Evolutionary conservation across 2,797 vertebrate species (phyloP).

Genomic region (Telmatherina bonti): DNA sequence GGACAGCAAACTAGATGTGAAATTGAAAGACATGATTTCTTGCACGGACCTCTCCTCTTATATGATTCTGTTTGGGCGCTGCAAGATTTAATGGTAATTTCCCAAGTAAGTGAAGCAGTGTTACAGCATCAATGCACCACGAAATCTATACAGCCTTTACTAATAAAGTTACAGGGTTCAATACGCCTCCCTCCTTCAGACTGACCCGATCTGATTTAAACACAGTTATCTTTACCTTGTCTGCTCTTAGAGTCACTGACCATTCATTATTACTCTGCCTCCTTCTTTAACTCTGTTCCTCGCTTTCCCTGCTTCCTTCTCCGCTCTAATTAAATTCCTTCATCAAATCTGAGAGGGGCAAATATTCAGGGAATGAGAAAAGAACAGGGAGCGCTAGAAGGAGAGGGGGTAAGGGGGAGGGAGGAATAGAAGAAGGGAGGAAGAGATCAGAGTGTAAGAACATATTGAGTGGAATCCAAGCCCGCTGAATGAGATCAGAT

Average conservation of each 20-base stretch:
- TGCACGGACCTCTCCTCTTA: constrained; percentile 26
- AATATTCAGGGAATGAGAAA: constrained; percentile 57
- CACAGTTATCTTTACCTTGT: constrained; percentile 70
- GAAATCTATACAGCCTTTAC: constrained; percentile 32
- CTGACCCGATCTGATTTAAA: constrained; percentile 67
- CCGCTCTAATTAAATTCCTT: constrained; percentile 78
- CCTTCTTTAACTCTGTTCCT: constrained; percentile 50
- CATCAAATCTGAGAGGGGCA: constrained; percentile 66
- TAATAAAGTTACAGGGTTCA: constrained; percentile 54
- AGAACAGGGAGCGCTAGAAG: constrained; percentile 20
- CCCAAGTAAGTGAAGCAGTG: constrained; percentile 19
- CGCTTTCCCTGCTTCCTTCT: constrained; percentile 49
- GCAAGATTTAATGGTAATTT: constrained; percentile 37
- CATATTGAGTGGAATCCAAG: constrained; percentile 71
- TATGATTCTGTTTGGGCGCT: constrained; percentile 20
- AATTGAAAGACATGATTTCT: constrained; percentile 24
- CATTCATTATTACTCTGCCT: constrained; percentile 61
- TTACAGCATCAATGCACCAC: constrained; percentile 29
- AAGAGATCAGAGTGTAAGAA: constrained; percentile 64
- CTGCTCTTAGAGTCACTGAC: constrained; percentile 63
- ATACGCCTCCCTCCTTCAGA: constrained; percentile 53
- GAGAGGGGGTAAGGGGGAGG: constrained; percentile 11
- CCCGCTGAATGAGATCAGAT: constrained; percentile 76
- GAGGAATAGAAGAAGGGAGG: constrained; percentile 25
- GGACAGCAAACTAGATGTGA: constrained; percentile 18